phyloP scores from a whole-genome alignment of 2,797 vertebrate genomes.

The Gouania willdenowi region DNA sequence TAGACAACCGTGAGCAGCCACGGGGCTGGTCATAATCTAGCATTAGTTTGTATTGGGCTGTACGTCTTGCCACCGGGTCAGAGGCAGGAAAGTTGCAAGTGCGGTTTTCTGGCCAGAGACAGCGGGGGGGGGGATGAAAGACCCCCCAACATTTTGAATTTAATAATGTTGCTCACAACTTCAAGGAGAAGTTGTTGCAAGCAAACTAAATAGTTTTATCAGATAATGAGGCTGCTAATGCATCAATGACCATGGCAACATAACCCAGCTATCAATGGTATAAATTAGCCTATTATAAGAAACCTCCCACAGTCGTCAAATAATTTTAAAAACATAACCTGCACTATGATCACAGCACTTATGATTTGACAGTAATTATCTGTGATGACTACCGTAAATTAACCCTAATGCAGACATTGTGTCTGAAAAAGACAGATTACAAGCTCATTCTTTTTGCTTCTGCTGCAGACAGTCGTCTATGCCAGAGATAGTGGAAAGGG shows the following conservation, averaged over 20 bases:
- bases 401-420: not conserved
- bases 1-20: too few relatives aligned
- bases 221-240: not conserved
- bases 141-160: too few relatives aligned
- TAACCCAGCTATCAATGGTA: not conserved
- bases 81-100: too few relatives aligned
- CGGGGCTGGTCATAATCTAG: too few relatives aligned
- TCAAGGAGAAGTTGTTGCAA: not conserved
- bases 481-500: not conserved
- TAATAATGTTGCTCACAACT: too few relatives aligned
- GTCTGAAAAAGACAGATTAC: not conserved
- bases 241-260: not conserved
- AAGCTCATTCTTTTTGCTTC: not conserved
- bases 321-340: not conserved
- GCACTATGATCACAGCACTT: not conserved
- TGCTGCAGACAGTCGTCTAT: not conserved
- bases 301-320: not conserved
- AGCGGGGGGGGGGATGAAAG: too few relatives aligned
- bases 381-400: not conserved
- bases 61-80: too few relatives aligned
- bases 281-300: not conserved
- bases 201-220: not conserved
- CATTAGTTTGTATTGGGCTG: too few relatives aligned
- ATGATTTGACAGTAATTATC: not conserved
- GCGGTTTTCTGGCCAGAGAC: too few relatives aligned